Conservation (phyloP, 2,113 vertebrate species). For the Sorex fumeus region DNA sequence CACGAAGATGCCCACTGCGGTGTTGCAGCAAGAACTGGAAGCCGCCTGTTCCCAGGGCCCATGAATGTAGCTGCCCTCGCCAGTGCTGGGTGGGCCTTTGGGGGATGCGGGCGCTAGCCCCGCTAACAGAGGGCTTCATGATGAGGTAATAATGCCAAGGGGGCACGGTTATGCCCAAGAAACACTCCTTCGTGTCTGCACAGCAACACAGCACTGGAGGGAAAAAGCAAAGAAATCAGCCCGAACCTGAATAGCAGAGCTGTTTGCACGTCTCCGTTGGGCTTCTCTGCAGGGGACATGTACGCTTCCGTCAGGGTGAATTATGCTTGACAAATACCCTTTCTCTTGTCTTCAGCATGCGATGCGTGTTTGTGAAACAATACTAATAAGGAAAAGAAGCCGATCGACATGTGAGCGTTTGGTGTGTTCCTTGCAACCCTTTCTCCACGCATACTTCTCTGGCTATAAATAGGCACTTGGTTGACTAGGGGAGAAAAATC, state of each 20-base stretch:
- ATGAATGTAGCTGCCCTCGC: too few relatives aligned
- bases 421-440: conserved; percentile 64
- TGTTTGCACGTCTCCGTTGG: not conserved
- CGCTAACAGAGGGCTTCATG: not conserved
- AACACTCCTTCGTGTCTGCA: not conserved
- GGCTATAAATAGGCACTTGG: conserved; percentile 74
- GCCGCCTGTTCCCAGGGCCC: rapidly evolving
- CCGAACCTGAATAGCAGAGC: not conserved
- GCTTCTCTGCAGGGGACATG: not conserved
- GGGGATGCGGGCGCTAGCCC: too few relatives aligned
- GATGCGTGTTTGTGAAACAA: conserved; percentile 47
- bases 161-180: not conserved
- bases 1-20: not conserved
- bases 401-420: conserved; percentile 49
- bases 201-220: too few relatives aligned
- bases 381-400: conserved; percentile 56
- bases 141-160: not conserved
- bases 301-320: conserved; percentile 51
- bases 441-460: conserved; percentile 66
- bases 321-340: conserved; percentile 38
- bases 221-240: too few relatives aligned
- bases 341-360: conserved; percentile 30
- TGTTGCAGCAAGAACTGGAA: not conserved
- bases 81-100: too few relatives aligned
- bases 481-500: conserved; percentile 74